These are phyloP conservation scores for Oryctes rhinoceros DNA, from an alignment of 1,140 invertebrate genomes.

Conservation along the genomic window DNA sequence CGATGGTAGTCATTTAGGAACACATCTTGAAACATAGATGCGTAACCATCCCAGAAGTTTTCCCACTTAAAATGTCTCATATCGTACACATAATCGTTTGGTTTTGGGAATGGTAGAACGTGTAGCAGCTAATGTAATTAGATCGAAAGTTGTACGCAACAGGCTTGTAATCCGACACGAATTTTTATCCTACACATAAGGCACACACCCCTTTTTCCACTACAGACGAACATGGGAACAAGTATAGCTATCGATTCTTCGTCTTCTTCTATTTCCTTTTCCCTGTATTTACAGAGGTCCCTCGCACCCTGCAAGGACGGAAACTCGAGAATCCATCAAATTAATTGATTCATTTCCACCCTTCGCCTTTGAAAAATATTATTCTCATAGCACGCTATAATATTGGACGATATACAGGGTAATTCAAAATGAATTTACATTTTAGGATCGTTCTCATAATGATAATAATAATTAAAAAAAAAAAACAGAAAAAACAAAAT, in stretches of 20 bases:
- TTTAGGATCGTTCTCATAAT: too few species aligned
- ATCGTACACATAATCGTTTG: background rate
- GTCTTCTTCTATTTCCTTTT: background rate
- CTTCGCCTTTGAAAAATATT: conserved; percentile 1
- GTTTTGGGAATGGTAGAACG: background rate
- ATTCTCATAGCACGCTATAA: background rate
- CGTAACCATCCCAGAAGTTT: too few species aligned
- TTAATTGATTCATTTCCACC: background rate
- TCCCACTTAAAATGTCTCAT: too few species aligned
- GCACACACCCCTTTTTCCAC: background rate
- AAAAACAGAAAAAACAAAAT: too few species aligned
- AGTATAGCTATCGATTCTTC: background rate
- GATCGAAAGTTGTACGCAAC: background rate
- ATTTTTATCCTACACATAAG: background rate
- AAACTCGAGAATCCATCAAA: background rate
- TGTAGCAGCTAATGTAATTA: background rate
- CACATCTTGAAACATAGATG: too few species aligned
- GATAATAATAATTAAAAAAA: too few species aligned
- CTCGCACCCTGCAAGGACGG: background rate
- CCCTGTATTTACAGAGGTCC: background rate
- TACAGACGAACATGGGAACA: background rate
- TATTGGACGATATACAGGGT: too few species aligned
- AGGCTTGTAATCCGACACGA: background rate
- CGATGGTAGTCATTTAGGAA: too few species aligned
- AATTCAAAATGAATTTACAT: too few species aligned